phyloP scores from a whole-genome alignment of 2,113 vertebrate species.

The Spheniscus mendiculus region DNA sequence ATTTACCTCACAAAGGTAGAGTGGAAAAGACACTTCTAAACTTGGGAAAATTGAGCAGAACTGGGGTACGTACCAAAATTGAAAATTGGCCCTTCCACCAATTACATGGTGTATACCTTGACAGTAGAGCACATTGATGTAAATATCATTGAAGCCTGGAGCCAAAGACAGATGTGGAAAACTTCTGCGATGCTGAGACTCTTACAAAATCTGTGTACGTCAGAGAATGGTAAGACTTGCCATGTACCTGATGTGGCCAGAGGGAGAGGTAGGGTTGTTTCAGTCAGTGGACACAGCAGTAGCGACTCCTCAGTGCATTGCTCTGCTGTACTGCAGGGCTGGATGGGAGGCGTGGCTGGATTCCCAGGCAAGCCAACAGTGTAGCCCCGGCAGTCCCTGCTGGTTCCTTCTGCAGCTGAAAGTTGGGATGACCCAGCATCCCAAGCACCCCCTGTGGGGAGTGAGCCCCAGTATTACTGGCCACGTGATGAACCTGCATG shows the following conservation, averaged over 20 bases:
- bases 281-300: neutral
- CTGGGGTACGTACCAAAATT: neutral
- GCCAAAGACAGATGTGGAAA: neutral
- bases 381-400: neutral
- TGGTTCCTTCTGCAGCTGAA: neutral
- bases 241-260: rapidly evolving
- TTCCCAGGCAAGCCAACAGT: neutral
- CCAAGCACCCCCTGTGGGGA: rapidly evolving
- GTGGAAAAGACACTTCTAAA: neutral
- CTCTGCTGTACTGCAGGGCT: neutral
- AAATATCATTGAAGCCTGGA: neutral
- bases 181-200: neutral
- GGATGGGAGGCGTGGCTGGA: neutral
- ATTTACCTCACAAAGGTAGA: neutral
- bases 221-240: neutral
- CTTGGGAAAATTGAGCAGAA: neutral
- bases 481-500: neutral
- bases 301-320: neutral
- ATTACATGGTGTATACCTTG: rapidly evolving
- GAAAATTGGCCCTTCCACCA: neutral
- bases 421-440: neutral
- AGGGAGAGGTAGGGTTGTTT: neutral
- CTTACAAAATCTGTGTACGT: neutral
- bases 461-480: neutral
- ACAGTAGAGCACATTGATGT: neutral